Percentiles rank a stretch among this genome's conserved stretches.
These are phyloP conservation scores for Coregonus ussuriensis DNA, from an alignment of 2,797 vertebrate species.

Conservation along the genomic window DNA sequence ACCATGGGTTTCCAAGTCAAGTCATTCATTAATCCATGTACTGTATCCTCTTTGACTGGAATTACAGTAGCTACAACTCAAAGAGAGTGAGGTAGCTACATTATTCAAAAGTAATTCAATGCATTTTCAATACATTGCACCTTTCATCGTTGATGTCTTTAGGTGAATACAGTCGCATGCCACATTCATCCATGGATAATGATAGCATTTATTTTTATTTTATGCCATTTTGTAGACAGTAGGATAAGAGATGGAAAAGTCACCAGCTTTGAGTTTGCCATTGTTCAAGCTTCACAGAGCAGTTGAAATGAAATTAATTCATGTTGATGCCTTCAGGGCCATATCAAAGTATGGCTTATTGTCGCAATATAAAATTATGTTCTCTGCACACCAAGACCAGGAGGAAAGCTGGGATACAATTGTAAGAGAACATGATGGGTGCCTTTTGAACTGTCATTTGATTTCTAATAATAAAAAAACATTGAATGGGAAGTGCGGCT, in stretches of 20 bases:
- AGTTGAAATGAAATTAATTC: slow-evolving; percentile 10
- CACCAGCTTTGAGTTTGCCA: background rate
- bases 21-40: background rate
- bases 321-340: slow-evolving; percentile 5
- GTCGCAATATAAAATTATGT: slow-evolving; percentile 17
- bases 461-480: background rate
- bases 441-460: slow-evolving; percentile 27
- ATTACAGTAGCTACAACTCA: background rate
- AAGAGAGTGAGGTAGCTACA: background rate
- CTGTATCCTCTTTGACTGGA: background rate
- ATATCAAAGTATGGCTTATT: slow-evolving; percentile 19
- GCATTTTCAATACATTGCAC: background rate
- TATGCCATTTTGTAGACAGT: background rate
- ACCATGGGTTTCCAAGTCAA: background rate
- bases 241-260: background rate
- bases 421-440: slow-evolving; percentile 19
- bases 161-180: background rate
- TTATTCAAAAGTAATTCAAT: background rate
- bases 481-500: slow-evolving; percentile 16
- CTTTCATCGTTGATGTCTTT: background rate
- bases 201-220: background rate
- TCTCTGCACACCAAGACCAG: slow-evolving; percentile 14
- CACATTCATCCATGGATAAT: background rate
- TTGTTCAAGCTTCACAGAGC: background rate
- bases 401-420: background rate